Evolutionary conservation across 2,113 vertebrate species (phyloP).

Genomic region (Furnarius figulus): DNA sequence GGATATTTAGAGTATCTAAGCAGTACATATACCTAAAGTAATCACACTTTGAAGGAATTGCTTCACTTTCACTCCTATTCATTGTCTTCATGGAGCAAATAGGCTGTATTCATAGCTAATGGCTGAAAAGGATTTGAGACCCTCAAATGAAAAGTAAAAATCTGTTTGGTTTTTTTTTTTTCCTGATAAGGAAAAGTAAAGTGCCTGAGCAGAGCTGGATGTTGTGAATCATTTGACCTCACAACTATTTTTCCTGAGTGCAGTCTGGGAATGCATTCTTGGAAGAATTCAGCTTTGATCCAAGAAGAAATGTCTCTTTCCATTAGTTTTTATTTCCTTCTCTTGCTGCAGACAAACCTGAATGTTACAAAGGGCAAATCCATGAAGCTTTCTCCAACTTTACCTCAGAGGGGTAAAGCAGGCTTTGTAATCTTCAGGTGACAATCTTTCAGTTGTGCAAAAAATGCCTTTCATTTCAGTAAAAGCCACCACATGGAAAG

Average conservation of each 20-base stretch:
- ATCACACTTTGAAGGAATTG: background rate
- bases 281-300: background rate
- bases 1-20: background rate
- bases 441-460: background rate
- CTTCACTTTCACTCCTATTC: background rate
- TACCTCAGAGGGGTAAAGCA: background rate
- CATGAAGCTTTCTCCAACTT: background rate
- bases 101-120: background rate
- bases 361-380: background rate
- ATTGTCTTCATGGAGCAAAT: background rate
- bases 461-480: background rate
- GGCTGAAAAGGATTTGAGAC: background rate
- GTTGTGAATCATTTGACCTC: background rate
- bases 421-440: background rate
- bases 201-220: background rate
- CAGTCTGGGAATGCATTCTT: background rate
- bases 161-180: background rate
- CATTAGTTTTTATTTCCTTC: slow-evolving; percentile 16
- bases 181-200: background rate
- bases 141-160: background rate
- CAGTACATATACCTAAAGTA: background rate
- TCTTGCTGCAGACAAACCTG: background rate
- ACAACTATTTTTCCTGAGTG: background rate
- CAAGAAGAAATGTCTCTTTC: background rate
- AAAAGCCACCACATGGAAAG: background rate